Evolutionary conservation across 2,113 vertebrate genomes (phyloP).

Genomic region (Lucifuga dentata): DNA sequence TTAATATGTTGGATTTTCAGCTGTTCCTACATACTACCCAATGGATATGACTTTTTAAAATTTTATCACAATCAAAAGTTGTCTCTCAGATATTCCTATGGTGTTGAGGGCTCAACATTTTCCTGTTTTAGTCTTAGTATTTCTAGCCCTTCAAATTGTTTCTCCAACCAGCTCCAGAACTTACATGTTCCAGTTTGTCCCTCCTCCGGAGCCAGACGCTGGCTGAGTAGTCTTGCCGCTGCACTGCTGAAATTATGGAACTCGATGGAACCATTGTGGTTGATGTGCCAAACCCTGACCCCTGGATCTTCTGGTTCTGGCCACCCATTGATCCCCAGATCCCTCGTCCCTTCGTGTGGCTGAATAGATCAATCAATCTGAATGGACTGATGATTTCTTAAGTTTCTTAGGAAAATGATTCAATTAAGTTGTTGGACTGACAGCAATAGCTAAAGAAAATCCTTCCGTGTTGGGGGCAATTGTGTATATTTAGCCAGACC

Average conservation of each 20-base stretch:
- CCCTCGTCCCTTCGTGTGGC: constrained; percentile 85
- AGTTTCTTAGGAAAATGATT: background rate
- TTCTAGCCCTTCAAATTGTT: constrained; percentile 7
- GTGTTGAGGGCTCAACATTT: background rate
- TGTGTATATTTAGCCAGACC: background rate
- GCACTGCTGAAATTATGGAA: constrained; percentile 88
- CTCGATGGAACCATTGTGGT: constrained; percentile 74
- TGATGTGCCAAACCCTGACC: constrained; percentile 81
- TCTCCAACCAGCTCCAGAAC: constrained; percentile 50
- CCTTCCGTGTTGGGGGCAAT: background rate
- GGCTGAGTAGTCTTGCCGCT: constrained; percentile 93
- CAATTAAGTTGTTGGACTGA: constrained; percentile 12
- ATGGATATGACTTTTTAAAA: too few relatives aligned
- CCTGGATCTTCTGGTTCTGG: constrained; percentile 83
- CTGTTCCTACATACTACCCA: too few relatives aligned
- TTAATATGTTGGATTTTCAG: too few relatives aligned
- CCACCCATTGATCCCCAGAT: constrained; percentile 78
- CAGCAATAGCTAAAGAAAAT: background rate
- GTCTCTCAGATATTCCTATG: too few relatives aligned
- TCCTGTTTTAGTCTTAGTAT: background rate
- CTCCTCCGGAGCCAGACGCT: constrained; percentile 92
- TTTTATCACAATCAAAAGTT: too few relatives aligned
- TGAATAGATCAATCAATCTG: constrained; percentile 16
- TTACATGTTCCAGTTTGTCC: constrained; percentile 93
- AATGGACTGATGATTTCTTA: background rate